These are phyloP conservation scores for Lepilemur ruficaudatus DNA, from an alignment of 2,797 vertebrate species.

Conservation along the genomic window DNA sequence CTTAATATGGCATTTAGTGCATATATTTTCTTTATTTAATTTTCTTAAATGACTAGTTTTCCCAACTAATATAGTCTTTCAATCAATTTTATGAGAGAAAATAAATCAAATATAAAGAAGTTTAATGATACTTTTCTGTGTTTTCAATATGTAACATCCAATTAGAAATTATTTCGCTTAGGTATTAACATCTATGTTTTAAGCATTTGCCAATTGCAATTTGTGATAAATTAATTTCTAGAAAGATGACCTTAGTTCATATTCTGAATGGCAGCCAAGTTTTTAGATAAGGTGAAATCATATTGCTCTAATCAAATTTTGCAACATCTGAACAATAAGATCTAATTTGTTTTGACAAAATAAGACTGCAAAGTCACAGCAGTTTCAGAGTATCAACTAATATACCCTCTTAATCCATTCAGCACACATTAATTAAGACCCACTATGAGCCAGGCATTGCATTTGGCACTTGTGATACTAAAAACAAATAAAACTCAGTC, in stretches of 20 bases:
- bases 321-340: conserved; percentile 51
- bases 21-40: not conserved
- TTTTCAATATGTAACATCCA: not conserved
- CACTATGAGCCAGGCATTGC: not conserved
- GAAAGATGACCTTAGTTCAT: conserved; percentile 53
- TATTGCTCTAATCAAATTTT: conserved; percentile 64
- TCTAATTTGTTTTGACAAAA: conserved; percentile 76
- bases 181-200: not conserved
- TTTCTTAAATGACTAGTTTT: not conserved
- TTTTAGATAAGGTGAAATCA: conserved; percentile 62
- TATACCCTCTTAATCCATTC: conserved; percentile 22
- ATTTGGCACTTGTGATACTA: not conserved
- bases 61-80: not conserved
- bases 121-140: not conserved
- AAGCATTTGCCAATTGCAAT: conserved; percentile 32
- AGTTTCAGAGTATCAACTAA: conserved; percentile 74
- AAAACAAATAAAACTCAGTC: not conserved
- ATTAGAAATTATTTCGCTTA: conserved; percentile 46
- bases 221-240: conserved; percentile 68
- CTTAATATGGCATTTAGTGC: not conserved
- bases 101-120: not conserved
- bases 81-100: not conserved
- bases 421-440: not conserved
- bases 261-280: not conserved
- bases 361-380: conserved; percentile 71